phyloP scores from a whole-genome alignment of 2,888 invertebrate genomes.

The Caenorhabditis drosophilae region DNA sequence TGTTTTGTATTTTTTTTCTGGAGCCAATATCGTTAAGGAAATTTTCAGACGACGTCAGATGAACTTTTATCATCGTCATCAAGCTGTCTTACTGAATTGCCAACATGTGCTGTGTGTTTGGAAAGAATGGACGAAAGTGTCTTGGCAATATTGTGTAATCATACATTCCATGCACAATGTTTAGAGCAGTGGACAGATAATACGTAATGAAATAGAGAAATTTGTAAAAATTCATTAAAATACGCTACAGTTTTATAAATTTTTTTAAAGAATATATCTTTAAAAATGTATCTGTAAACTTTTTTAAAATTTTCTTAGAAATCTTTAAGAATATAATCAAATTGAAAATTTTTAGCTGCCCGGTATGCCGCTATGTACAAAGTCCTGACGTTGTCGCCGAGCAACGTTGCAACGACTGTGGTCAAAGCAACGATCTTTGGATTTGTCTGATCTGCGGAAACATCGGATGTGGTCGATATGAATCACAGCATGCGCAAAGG shows the following conservation, averaged over 20 bases:
- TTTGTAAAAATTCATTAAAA: too few species aligned
- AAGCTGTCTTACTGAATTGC: constrained; percentile 78
- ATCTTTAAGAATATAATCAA: neutral
- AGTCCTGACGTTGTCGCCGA: constrained; percentile 79
- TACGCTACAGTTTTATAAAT: too few species aligned
- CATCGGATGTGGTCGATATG: constrained; percentile 93
- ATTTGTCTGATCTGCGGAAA: constrained; percentile 98
- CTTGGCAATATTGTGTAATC: constrained; percentile 95
- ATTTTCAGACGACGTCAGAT: constrained; percentile 32
- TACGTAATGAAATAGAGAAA: constrained; percentile 71
- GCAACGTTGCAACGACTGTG: constrained; percentile 77
- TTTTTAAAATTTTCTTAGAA: too few species aligned
- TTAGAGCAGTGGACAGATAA: constrained; percentile 94
- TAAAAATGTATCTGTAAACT: too few species aligned
- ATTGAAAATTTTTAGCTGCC: constrained; percentile 78
- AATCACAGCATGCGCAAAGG: constrained; percentile 86
- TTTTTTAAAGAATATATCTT: too few species aligned
- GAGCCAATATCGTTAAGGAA: too few species aligned
- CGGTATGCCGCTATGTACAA: constrained; percentile 90
- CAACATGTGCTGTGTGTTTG: constrained; percentile 93
- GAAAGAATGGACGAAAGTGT: constrained; percentile 93
- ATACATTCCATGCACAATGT: constrained; percentile 94
- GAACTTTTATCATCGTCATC: constrained; percentile 48
- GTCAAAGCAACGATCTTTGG: constrained; percentile 80
- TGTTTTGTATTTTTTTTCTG: neutral